Percentiles rank a stretch among this genome's conserved stretches.
These are phyloP conservation scores for Pseudococcus longispinus DNA, from an alignment of 2,888 invertebrate genomes.

Conservation along the genomic window DNA sequence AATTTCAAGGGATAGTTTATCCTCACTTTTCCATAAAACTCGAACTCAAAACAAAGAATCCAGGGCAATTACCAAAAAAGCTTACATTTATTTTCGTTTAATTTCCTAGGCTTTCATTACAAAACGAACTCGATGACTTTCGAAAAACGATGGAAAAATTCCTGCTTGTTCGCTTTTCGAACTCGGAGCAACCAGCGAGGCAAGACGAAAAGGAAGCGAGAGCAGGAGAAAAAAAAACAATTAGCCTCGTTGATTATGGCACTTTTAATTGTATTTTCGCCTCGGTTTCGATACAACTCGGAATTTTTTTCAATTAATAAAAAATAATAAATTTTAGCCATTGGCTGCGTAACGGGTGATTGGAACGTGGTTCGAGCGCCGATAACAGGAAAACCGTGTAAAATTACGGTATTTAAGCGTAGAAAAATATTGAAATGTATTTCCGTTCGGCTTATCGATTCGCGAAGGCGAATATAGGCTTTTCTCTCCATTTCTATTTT, in stretches of 20 bases:
- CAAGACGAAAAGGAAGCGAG: neutral
- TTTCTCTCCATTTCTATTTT: neutral
- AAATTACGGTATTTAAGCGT: conserved; percentile 41
- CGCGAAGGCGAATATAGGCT: neutral
- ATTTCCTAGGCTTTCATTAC: neutral
- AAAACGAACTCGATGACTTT: neutral
- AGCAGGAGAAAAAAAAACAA: conserved; percentile 2
- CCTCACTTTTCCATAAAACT: too few species aligned
- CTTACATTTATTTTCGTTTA: neutral
- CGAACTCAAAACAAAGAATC: neutral
- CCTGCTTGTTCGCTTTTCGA: neutral
- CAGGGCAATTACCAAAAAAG: neutral
- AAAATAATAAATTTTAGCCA: conserved; percentile 36
- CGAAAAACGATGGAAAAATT: neutral
- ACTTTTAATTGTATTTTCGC: conserved; percentile 28
- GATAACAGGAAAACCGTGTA: conserved; percentile 39
- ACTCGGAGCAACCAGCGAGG: neutral
- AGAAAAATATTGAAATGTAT: conserved; percentile 39
- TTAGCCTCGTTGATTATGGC: conserved; percentile 12
- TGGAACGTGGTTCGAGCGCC: neutral
- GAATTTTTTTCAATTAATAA: conserved; percentile 38
- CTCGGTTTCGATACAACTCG: conserved; percentile 1
- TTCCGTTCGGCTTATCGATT: conserved; percentile 42
- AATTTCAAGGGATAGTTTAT: too few species aligned
- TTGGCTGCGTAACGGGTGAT: neutral